Percentiles rank a stretch among this genome's conserved stretches.
These are phyloP conservation scores for Adelges cooleyi DNA, from an alignment of 1,140 invertebrate genomes.

Conservation along the genomic window DNA sequence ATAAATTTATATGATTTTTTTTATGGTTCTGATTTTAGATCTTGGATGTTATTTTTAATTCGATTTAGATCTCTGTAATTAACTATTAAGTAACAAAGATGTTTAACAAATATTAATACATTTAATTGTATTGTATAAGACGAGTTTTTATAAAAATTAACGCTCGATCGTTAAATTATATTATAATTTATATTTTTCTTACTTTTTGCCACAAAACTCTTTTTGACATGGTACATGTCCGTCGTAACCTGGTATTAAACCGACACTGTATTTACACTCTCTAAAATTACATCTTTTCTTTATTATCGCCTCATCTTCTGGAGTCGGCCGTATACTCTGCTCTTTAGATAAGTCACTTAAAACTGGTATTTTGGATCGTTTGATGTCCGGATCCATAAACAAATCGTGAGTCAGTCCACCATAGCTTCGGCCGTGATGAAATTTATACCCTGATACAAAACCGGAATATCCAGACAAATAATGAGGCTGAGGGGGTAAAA, in stretches of 20 bases:
- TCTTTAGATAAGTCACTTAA: not conserved
- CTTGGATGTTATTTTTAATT: too few species aligned
- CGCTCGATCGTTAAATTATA: too few species aligned
- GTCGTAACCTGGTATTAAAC: not conserved
- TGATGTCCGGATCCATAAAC: not conserved
- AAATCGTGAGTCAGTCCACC: not conserved
- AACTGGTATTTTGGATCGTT: not conserved
- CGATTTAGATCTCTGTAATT: too few species aligned
- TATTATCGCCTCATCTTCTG: not conserved
- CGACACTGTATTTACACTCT: not conserved
- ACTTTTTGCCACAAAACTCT: not conserved
- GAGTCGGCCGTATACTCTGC: not conserved
- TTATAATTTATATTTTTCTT: too few species aligned
- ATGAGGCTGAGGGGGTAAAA: slow-evolving; percentile 2
- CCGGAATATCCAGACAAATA: not conserved
- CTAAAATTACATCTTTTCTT: not conserved
- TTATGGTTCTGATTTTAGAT: too few species aligned
- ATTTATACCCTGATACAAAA: not conserved
- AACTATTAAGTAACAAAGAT: too few species aligned
- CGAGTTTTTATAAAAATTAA: not conserved
- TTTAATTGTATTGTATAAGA: too few species aligned
- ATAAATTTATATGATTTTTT: too few species aligned
- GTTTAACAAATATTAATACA: too few species aligned
- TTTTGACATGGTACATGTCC: not conserved
- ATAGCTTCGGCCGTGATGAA: not conserved